phyloP scores from a whole-genome alignment of 2,888 invertebrate genomes.

The Digitonthophagus gazella region DNA sequence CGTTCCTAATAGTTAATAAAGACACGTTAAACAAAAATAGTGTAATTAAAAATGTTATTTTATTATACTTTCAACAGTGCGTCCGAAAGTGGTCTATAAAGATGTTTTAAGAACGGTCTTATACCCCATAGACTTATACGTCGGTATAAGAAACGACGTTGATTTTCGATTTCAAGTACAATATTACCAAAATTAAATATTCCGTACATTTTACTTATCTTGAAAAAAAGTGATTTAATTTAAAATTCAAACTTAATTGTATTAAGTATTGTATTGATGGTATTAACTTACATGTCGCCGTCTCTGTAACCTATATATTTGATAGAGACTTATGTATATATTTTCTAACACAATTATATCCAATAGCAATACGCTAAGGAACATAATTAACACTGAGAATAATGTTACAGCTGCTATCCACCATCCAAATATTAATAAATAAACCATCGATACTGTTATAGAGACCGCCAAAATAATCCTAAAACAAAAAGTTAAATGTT shows the following conservation, averaged over 20 bases:
- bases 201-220: conserved; percentile 3
- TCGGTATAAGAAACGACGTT: conserved; percentile 28
- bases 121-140: conserved; percentile 26
- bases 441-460: background rate
- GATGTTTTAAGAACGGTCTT: conserved; percentile 29
- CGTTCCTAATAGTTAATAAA: background rate
- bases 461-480: background rate
- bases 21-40: background rate
- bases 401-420: background rate
- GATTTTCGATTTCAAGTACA: conserved; percentile 29
- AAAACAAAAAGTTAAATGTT: no score
- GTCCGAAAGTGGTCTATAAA: conserved; percentile 26
- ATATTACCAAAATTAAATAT: conserved; percentile 22
- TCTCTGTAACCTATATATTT: background rate
- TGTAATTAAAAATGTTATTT: background rate
- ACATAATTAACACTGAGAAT: background rate
- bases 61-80: conserved; percentile 2
- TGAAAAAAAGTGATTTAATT: background rate
- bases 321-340: conserved; percentile 20
- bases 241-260: no score
- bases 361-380: background rate
- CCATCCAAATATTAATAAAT: conserved; percentile 7
- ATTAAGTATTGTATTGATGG: no score
- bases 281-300: conserved; percentile 14
- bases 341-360: conserved; percentile 30